Evolutionary conservation across 2,888 invertebrate species (phyloP).

Genomic region (Pimpla rufipes): DNA sequence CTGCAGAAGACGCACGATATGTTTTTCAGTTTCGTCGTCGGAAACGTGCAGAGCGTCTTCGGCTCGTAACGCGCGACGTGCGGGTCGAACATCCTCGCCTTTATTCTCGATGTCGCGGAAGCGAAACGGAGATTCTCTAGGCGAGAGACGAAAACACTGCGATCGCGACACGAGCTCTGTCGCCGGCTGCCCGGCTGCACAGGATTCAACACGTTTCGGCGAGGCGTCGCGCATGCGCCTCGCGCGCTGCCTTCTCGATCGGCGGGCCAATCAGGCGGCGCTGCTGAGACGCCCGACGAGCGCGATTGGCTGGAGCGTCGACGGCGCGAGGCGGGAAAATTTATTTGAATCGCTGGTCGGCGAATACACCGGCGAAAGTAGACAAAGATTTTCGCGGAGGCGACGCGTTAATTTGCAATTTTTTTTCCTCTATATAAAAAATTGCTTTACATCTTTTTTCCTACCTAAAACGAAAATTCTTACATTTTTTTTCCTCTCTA

Average conservation of each 20-base stretch:
- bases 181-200: background rate
- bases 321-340: background rate
- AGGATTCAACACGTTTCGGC: slow-evolving; percentile 19
- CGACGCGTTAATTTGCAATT: too few species aligned
- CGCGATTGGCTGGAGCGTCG: background rate
- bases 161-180: too few species aligned
- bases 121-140: background rate
- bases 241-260: slow-evolving; percentile 16
- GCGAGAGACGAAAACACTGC: too few species aligned
- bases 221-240: slow-evolving; percentile 7
- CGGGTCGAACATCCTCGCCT: slow-evolving; percentile 29
- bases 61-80: background rate
- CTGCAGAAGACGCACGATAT: slow-evolving; percentile 75
- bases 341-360: background rate
- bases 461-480: too few species aligned
- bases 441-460: too few species aligned
- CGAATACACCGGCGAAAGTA: too few species aligned
- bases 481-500: too few species aligned
- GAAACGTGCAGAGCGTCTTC: slow-evolving; percentile 49
- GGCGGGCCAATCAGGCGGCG: slow-evolving; percentile 23
- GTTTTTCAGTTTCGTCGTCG: slow-evolving; percentile 73
- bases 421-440: too few species aligned
- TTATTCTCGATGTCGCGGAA: background rate
- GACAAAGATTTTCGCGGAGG: too few species aligned
- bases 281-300: background rate